A percentile compares a stretch with the other conserved stretches of the same genome.
Evolutionary conservation across 1,140 invertebrate species (phyloP).

Genomic region (Aphidius gifuensis): DNA sequence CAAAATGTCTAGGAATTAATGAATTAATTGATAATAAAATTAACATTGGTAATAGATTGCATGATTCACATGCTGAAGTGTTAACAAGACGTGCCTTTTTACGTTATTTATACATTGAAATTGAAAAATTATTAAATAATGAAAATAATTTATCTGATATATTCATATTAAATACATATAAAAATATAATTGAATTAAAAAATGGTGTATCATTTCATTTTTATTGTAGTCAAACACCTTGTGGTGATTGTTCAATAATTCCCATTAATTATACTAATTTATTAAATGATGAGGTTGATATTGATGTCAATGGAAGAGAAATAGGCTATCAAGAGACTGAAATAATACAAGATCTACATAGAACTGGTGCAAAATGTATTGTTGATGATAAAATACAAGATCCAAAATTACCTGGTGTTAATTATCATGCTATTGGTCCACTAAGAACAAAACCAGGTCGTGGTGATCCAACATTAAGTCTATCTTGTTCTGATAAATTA

Average conservation of each 20-base stretch:
- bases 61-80: conserved; percentile 91
- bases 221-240: conserved; percentile 83
- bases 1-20: conserved; percentile 79
- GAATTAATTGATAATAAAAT: conserved; percentile 58
- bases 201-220: conserved; percentile 75
- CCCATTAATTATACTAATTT: conserved; percentile 49
- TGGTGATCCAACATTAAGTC: conserved; percentile 82
- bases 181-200: conserved; percentile 56
- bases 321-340: conserved; percentile 55
- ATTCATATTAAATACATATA: conserved; percentile 41
- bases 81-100: conserved; percentile 79
- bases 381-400: conserved; percentile 55
- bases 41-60: conserved; percentile 67
- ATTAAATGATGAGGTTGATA: conserved; percentile 29
- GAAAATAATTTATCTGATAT: conserved; percentile 43
- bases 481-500: conserved; percentile 93
- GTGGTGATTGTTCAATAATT: conserved; percentile 93
- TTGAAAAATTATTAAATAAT: conserved; percentile 49
- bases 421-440: conserved; percentile 71
- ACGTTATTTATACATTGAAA: conserved; percentile 70
- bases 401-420: conserved; percentile 54
- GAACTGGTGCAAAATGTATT: conserved; percentile 89
- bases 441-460: conserved; percentile 89
- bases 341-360: conserved; percentile 41
- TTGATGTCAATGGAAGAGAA: neutral